A percentile compares a stretch with the other conserved stretches of the same genome.
Evolutionary conservation across 2,113 vertebrate genomes (phyloP).

Genomic region (Acrocephalus arundinaceus): DNA sequence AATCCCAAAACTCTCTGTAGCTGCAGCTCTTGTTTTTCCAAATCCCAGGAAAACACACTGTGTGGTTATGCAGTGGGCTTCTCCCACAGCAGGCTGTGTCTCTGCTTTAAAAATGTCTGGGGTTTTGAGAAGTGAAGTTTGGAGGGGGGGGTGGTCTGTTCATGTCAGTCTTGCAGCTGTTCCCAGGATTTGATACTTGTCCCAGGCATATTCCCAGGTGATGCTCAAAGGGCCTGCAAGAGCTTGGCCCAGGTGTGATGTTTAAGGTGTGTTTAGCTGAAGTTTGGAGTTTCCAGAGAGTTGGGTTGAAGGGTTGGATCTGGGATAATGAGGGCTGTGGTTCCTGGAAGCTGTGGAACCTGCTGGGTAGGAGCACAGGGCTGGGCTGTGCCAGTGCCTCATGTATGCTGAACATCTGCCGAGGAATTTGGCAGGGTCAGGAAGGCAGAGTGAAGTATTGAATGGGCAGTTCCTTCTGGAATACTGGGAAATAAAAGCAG

Average conservation of each 20-base stretch:
- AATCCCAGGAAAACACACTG: neutral
- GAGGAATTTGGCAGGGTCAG: neutral
- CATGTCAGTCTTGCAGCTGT: accelerated
- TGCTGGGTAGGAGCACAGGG: neutral
- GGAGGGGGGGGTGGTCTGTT: accelerated
- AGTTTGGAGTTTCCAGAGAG: neutral
- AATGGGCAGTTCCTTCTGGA: neutral
- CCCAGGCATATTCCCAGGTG: neutral
- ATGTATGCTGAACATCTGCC: neutral
- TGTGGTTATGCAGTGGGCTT: neutral
- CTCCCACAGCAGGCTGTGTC: no score
- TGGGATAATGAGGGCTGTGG: neutral
- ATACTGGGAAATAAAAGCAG: neutral
- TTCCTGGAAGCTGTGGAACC: neutral
- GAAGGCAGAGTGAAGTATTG: neutral
- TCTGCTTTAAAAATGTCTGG: neutral
- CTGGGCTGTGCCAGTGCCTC: neutral
- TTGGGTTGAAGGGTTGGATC: neutral
- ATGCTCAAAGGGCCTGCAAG: accelerated
- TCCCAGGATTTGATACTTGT: neutral
- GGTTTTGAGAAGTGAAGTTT: accelerated
- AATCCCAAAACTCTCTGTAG: neutral
- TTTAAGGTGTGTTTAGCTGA: neutral
- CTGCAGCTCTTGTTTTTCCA: neutral
- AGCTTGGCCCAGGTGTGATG: neutral